These are phyloP conservation scores for Chiloscyllium plagiosum DNA, from an alignment of 2,113 vertebrate species.

Conservation along the genomic window DNA sequence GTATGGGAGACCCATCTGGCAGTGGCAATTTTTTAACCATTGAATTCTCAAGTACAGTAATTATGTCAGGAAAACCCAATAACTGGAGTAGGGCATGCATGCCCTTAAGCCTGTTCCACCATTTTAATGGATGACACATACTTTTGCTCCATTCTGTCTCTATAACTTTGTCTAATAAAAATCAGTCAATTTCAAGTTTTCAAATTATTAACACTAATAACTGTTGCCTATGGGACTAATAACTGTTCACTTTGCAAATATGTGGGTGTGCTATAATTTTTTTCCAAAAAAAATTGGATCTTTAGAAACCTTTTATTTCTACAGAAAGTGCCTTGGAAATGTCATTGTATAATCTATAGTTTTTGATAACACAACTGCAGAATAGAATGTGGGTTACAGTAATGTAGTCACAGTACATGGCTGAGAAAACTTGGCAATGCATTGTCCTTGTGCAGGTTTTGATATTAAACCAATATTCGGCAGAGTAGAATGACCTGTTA, in stretches of 20 bases:
- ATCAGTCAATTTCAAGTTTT: background rate
- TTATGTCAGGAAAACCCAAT: background rate
- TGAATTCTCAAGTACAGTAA: background rate
- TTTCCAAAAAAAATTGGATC: background rate
- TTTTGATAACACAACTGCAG: background rate
- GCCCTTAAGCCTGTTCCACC: background rate
- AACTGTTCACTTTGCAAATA: background rate
- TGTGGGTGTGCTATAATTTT: background rate
- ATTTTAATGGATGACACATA: background rate
- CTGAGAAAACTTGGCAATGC: background rate
- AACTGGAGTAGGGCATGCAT: background rate
- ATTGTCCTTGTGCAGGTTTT: background rate
- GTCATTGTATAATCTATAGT: background rate
- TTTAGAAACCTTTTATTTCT: background rate
- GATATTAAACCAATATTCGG: background rate
- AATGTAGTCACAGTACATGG: background rate
- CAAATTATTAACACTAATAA: no score
- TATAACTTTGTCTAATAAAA: background rate
- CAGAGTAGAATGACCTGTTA: constrained; percentile 3
- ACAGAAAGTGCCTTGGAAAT: background rate
- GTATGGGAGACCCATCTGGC: background rate
- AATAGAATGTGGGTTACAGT: background rate
- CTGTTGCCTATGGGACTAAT: background rate
- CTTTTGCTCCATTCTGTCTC: background rate
- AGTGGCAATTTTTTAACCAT: background rate